Base-by-base conservation (phyloP, 2,888 invertebrate genomes). In the Panopea generosa region DNA sequence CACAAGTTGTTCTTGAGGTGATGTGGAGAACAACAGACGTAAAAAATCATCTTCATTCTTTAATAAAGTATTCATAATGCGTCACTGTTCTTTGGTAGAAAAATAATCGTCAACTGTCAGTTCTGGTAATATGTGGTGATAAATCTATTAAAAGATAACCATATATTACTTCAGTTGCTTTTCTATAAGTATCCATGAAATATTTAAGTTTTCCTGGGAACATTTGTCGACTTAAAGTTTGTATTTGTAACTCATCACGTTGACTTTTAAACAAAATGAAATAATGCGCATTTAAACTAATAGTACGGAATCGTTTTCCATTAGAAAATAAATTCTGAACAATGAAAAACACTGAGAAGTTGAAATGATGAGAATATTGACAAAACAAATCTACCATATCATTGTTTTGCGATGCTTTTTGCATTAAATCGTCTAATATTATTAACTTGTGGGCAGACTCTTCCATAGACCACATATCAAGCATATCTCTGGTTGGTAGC, bases 281-380 rank as follows among this genome's bases (percentile, higher is more conserved):
- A 50, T 77, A 81, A n/a, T 77, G 74, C 0, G 71, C 77, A 45
- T 81, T 81, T 1, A 81, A 26, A 49, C 72, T 65, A 16, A 77
- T 81, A 40, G 80, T 77, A 2, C 77, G 76, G 38, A 76, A 73
- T 53, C 59, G 67, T 38, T 50, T 53, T 38, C 71, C 76, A n/a
- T 55, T 38, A 20, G 49, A 62, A 52, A 63, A 77, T 2, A 57
- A 27, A 29, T 82, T 75, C 61, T 75, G 81, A 20, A 56, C 65
- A 40, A 82, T 55, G 29, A 82, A 66, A 22, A 75, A 18, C n/a
- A 63, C 63, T 38, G 50, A 71, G 29, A 63, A 60, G n/a, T 70
- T 63, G 6, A 56, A 67, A 40, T 81, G 77, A 26, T 81, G 81
- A 29, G 59, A 38, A 14, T 52, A 60, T 18, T 65, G 52, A 14